Evolutionary conservation across 2,797 vertebrate species (phyloP).

Genomic region (Phataginus tricuspis): DNA sequence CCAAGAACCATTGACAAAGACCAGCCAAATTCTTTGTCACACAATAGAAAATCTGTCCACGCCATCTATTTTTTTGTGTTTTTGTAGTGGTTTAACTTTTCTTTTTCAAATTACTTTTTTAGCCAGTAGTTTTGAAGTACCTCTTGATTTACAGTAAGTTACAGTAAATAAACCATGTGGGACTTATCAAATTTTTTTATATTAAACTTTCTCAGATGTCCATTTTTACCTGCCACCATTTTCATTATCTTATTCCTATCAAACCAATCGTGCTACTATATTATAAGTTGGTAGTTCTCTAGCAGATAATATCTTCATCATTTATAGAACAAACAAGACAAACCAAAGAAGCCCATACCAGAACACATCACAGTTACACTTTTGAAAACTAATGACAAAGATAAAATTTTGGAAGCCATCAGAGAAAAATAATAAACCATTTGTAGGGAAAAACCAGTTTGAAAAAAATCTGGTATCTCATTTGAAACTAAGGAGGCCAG

Average conservation of each 20-base stretch:
- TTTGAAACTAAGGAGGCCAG: background rate
- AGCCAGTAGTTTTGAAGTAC: background rate
- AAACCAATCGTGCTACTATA: background rate
- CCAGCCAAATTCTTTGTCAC: background rate
- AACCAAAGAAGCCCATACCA: background rate
- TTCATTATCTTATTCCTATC: background rate
- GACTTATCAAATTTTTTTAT: background rate
- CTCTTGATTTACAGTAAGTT: background rate
- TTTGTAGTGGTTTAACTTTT: background rate
- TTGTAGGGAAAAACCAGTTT: background rate
- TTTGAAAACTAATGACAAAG: background rate
- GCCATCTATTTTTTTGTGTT: background rate
- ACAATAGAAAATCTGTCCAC: background rate
- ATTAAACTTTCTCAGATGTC: background rate
- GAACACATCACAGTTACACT: background rate
- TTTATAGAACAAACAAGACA: background rate
- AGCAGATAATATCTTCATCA: background rate
- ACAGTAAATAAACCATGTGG: background rate
- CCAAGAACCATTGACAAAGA: background rate
- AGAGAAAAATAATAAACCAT: background rate
- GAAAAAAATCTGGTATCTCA: background rate
- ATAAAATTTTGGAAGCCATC: background rate
- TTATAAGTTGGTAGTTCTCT: background rate
- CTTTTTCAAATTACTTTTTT: background rate
- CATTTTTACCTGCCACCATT: background rate